phyloP scores from a whole-genome alignment of 1,140 invertebrate species.

The Psilanteris sp. region DNA sequence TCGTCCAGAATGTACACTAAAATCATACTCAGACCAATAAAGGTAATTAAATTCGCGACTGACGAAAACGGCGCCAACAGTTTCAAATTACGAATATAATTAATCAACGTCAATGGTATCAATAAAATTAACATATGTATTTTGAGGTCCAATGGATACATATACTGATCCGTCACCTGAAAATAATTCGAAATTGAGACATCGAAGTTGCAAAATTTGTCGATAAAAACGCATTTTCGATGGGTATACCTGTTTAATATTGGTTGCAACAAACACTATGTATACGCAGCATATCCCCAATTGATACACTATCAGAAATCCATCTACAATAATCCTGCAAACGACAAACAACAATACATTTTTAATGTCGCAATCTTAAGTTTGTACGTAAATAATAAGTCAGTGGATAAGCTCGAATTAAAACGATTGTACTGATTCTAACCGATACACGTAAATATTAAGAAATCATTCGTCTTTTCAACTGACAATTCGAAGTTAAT shows the following conservation, averaged over 20 bases:
- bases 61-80: conserved; percentile 89
- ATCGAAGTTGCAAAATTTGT: no score
- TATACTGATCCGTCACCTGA: conserved; percentile 79
- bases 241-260: conserved; percentile 85
- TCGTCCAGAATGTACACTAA: conserved; percentile 84
- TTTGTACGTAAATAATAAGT: no score
- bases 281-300: conserved; percentile 95
- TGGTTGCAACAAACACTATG: conserved; percentile 90
- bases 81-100: conserved; percentile 88
- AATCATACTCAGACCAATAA: conserved; percentile 85
- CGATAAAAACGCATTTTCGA: no score
- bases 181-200: no score
- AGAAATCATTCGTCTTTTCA: no score
- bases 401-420: no score
- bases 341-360: no score
- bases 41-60: conserved; percentile 87
- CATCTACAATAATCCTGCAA: conserved; percentile 82
- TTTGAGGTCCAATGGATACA: conserved; percentile 72
- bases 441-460: no score
- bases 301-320: conserved; percentile 90
- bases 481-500: no score
- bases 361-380: no score
- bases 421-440: no score
- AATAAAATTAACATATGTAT: conserved; percentile 84
- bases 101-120: conserved; percentile 85